Evolutionary conservation across 2,888 invertebrate species (phyloP), one percentile per base, ranked within the genome.

Genomic region (Agrotis clavis): DNA sequence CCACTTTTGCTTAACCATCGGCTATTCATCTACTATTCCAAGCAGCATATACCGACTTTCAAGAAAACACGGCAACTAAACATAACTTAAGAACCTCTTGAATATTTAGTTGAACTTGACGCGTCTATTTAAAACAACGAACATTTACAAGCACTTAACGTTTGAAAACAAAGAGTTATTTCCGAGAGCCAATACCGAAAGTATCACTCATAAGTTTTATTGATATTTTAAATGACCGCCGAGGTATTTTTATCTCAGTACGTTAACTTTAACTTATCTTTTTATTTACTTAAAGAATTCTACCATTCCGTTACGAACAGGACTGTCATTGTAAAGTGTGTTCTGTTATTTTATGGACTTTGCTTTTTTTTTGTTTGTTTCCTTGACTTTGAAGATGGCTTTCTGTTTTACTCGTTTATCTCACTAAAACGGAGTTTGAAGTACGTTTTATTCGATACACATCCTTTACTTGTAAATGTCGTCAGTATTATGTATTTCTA

Each of bases 131-230:
- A n/a, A 71, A 77, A 70, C 65, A 56, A 71, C 41, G 21, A 66
- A 25, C 63, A 62, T 25, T 61, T 68, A 54, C 4, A 54, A 71
- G n/a, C 53, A 69, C 54, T 51, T 78, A 66, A 45, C 59, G 70
- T 69, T 68, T 66, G 14, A 60, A 84, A 78, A 82, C 81, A 84
- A 81, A 71, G 73, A 77, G 62, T 78, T 60, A 45, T 60, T 68
- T 73, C 74, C 30, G 13, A 66, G 76, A 83, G 68, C 62, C 74
- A 69, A 86, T 85, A 71, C 72, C 62, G 5, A 19, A 1, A 45
- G 61, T 64, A 67, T 82, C 79, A 85, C 74, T 86, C 82, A 86
- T 85, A 76, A 77, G 65, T 79, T 86, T 84, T 83, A 83, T 86
- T 77, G 85, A 80, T 80, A 77, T 86, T 85, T 74, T 71, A 66